These are phyloP conservation scores for Oscheius sp. DNA, from an alignment of 2,888 invertebrate genomes.

Conservation along the genomic window DNA sequence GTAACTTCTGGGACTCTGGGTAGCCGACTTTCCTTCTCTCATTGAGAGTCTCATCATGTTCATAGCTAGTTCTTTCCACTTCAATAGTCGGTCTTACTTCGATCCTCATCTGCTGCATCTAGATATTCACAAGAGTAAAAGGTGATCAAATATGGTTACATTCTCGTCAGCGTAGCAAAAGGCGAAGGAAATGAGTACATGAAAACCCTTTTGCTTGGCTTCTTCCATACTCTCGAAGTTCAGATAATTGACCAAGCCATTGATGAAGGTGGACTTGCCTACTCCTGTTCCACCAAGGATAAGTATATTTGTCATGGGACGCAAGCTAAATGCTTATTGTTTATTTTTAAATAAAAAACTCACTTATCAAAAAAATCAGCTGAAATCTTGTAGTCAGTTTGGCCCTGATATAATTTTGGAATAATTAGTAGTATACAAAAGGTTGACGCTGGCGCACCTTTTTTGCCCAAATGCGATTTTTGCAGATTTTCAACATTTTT, in stretches of 20 bases:
- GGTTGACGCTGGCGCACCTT: no score
- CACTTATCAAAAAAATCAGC: neutral
- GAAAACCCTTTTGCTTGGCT: neutral
- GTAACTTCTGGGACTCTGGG: conserved; percentile 12
- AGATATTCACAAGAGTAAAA: no score
- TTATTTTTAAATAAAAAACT: neutral
- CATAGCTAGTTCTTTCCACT: neutral
- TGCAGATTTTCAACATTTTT: no score
- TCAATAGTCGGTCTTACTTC: neutral
- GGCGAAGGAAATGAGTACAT: neutral
- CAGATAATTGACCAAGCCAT: neutral
- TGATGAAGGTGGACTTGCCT: conserved; percentile 1
- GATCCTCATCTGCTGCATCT: neutral
- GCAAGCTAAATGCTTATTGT: neutral
- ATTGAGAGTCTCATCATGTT: neutral
- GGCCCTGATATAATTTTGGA: no score
- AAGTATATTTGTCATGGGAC: neutral
- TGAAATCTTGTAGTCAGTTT: neutral
- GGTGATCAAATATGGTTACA: no score
- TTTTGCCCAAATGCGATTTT: no score
- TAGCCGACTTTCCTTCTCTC: conserved; percentile 1
- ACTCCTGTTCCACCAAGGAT: neutral
- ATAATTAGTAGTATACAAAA: no score
- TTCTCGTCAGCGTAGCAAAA: neutral
- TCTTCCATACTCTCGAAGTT: neutral